Base-by-base conservation (phyloP, 1,140 invertebrate species). In the Sinonovacula constricta region DNA sequence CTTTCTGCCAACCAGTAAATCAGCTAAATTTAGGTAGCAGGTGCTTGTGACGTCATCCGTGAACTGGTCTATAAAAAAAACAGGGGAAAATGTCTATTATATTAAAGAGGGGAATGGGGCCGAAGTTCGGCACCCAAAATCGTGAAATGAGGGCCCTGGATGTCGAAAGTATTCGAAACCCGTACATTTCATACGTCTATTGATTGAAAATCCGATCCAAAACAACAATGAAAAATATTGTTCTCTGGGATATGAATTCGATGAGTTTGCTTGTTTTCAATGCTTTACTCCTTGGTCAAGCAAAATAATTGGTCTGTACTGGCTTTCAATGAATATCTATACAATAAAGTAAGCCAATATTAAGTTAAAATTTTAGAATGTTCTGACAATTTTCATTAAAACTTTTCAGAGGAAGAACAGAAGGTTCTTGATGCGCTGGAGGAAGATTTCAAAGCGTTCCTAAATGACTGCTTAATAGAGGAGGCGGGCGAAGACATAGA, bases 351-450 rank as follows among this genome's bases (percentile, higher is more conserved):
- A 62, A 62, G 59, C 59, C 59, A 62, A 62, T 62, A 62, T 62
- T 62, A 62, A 62, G 59, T 62, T 62, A 62, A 62, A 65, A 65
- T 36, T 65, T 65, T 65, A 65, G 62, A 65, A 65, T 65, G 62
- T 65, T 65, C 62, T 65, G 62, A 65, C 62, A 65, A 65, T 65
- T 30, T 65, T 65, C 62, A 65, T 65, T 65, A 65, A 65, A 65
- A 65, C 62, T 65, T 65, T 65, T 65, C 62, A 65, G 62, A 65
- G 62, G 62, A 65, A 65, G 62, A 65, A 65, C 62, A 65, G 62
- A 65, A 65, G 62, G 62, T 65, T 65, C 62, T 65, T 65, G 62
- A 65, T 65, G 62, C 62, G 62, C 62, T 65, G 62, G 62, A 65
- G 62, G 62, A 65, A 65, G 62, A 65, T 65, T 65, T 65, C 62